phyloP scores from a whole-genome alignment of 2,113 vertebrate species.

The Todiramphus chloris region DNA sequence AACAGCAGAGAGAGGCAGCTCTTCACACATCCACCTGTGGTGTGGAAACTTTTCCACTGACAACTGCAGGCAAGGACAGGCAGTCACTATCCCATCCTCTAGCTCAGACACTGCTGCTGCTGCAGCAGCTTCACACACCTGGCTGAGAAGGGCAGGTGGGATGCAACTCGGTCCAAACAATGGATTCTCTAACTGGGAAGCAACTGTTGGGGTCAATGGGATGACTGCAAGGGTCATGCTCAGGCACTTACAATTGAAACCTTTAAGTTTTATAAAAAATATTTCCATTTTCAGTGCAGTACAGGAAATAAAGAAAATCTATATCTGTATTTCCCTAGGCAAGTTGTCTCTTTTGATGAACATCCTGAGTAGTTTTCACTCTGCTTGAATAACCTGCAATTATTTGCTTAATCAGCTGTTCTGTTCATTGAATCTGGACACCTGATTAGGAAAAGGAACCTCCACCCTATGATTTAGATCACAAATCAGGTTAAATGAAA shows the following conservation, averaged over 20 bases:
- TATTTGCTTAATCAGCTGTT: constrained; percentile 4
- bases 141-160: rapidly evolving
- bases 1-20: background rate
- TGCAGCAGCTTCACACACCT: background rate
- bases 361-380: background rate
- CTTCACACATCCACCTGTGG: rapidly evolving
- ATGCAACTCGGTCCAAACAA: rapidly evolving
- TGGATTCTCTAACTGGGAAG: background rate
- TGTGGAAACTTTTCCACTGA: background rate
- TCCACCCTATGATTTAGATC: background rate
- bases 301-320: background rate
- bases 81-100: rapidly evolving
- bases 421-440: background rate
- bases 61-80: background rate
- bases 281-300: background rate
- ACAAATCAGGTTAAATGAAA: background rate
- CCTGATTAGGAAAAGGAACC: background rate
- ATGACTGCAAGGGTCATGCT: background rate
- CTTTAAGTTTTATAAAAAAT: background rate
- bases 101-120: background rate
- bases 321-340: background rate
- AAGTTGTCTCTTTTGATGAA: background rate
- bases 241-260: rapidly evolving
- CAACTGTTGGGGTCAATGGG: background rate
- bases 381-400: background rate